Evolutionary conservation across 2,888 invertebrate species (phyloP), one percentile per base, ranked within the genome.

Genomic region (Aphodius sticticus): DNA sequence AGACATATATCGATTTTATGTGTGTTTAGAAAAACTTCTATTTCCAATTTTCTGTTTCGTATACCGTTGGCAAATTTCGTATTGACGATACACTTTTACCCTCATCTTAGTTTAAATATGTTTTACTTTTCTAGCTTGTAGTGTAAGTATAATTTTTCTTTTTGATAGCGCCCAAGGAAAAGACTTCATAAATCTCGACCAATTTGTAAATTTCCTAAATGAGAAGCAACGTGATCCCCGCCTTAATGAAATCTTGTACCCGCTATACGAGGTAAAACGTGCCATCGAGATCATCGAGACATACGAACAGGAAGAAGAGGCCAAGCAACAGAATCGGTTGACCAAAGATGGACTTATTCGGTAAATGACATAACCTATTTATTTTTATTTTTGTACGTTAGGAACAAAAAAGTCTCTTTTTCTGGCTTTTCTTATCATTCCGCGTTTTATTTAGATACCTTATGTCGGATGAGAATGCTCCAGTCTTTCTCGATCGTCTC

Each of bases 391-490:
- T 38, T n/a, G n/a, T 7, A 26, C 9, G 4, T 6, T 37, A 69
- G n/a, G n/a, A n/a, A n/a, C 14, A 16, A 37, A 16, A 15, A 15
- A 3, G 16, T 76, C 76, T 70, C 0, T 70, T 37, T 26, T 36
- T 36, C 38, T 6, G 71, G 9, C 0, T n/a, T 1, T 5, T 14
- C 4, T n/a, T 71, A n/a, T 71, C 7, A 9, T 71, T 15, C 35
- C 6, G 26, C 16, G n/a, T 70, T 70, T 26, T 76, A 83, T 84
- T 70, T 74, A 88, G 88, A 81, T 99, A 99, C 91, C 93, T 99
- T 84, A 99, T 99, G 98, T 99, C 99, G 0, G 99, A 99, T 89
- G 99, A 99, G 90, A 99, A 99, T 91, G 98, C 99, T 0, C 99
- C 99, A 0, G 99, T 99, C 82, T 99, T 99, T 90, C 92, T 99